Evolutionary conservation across 2,113 vertebrate genomes (phyloP).

Genomic region (Tragelaphus buxtoni): DNA sequence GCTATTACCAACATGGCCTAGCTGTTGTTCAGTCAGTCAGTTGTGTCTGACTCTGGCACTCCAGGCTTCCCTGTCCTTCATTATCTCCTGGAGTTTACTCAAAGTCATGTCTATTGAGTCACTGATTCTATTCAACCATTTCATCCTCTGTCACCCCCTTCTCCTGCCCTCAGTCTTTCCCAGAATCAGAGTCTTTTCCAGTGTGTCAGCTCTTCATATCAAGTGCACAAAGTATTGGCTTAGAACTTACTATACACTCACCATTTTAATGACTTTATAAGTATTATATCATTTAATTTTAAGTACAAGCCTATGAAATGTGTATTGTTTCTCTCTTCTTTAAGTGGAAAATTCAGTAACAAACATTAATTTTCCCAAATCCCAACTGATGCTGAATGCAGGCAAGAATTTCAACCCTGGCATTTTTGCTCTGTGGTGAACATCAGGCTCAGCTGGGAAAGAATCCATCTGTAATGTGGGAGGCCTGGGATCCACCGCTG

Average conservation of each 20-base stretch:
- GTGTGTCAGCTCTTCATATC: accelerated
- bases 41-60: not conserved
- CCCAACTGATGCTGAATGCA: not conserved
- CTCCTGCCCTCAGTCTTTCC: not conserved
- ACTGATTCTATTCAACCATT: not conserved
- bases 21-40: not conserved
- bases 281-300: not conserved
- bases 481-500: not conserved
- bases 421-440: not conserved
- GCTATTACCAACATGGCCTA: not conserved
- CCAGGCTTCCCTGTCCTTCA: not conserved
- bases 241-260: not conserved
- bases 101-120: not conserved
- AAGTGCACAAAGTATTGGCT: not conserved
- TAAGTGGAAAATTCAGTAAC: not conserved
- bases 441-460: not conserved
- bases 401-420: not conserved
- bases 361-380: not conserved
- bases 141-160: not conserved
- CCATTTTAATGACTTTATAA: not conserved
- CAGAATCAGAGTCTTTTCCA: not conserved
- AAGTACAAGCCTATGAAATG: not conserved
- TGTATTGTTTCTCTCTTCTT: not conserved
- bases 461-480: not conserved
- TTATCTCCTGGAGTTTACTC: not conserved